Evolutionary conservation across 1,140 invertebrate genomes (phyloP), one percentile per base, ranked within the genome.

Genomic region (Acarapis woodi): DNA sequence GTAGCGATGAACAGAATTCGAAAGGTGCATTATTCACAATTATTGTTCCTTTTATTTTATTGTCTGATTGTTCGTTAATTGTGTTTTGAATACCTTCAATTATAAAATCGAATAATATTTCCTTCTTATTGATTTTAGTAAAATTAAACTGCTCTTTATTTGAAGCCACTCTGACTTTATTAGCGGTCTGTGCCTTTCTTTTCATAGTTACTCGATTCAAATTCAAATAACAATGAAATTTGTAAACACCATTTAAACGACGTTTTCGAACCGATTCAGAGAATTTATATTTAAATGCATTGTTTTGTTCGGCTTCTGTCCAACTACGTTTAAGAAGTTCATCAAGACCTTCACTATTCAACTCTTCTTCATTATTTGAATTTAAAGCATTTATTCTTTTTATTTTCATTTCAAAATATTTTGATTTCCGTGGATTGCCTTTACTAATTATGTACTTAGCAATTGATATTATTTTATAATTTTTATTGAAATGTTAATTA

Each of bases 1-100:
- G 35, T 8, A 58, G 42, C 8, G 52, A 45, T 41, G 54, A 49
- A 14, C 53, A 51, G 47, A 47, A 55, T 37, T 56, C 55, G 38
- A 58, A 44, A 5, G 56, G 56, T 30, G 54, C 56, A 5, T 52
- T 49, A 44, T 58, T 58, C 18, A 58, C 48, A 8, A 58, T 47
- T 4, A 58, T 39, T n/a, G 36, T 33, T 22, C 20, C 32, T 22
- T 4, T 34, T 36, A n/a, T n/a, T n/a, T n/a, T n/a, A n/a, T n/a
- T n/a, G n/a, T n/a, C n/a, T n/a, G n/a, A n/a, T n/a, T n/a, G n/a
- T n/a, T n/a, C 31, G 18, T 19, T 30, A 10, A 19, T 19, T 4
- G 16, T 15, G n/a, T 28, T 28, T 23, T 14, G 19, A 32, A 32
- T 32, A 3, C 21, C 24, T 42, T 43, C 21, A 38, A 31, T 20